Conservation (phyloP, 1,140 invertebrate genomes). For the Battus philenor region DNA sequence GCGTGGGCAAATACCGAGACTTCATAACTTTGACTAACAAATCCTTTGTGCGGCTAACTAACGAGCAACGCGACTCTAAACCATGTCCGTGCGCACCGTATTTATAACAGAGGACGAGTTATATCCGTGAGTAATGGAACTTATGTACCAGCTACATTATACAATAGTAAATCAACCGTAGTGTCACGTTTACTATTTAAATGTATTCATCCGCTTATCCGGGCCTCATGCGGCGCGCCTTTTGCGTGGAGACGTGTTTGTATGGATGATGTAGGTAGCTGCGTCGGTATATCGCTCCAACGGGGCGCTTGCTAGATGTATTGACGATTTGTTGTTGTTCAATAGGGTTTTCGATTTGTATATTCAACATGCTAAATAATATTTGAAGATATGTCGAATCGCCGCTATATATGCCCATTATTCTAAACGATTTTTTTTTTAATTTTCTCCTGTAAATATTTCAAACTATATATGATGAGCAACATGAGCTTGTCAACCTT, state of each 20-base stretch:
- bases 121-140: conserved; percentile 61
- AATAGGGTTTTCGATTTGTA: too few relatives aligned
- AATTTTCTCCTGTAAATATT: too few relatives aligned
- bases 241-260: conserved; percentile 49
- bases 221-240: conserved; percentile 60
- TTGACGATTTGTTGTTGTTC: background rate
- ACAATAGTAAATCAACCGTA: conserved; percentile 60
- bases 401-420: too few relatives aligned
- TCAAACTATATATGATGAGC: too few relatives aligned
- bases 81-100: conserved; percentile 53
- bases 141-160: conserved; percentile 65
- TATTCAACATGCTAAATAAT: too few relatives aligned
- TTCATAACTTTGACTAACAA: conserved; percentile 70
- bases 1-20: conserved; percentile 50
- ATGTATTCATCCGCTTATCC: conserved; percentile 70
- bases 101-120: conserved; percentile 63
- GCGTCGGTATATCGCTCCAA: conserved; percentile 45
- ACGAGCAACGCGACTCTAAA: conserved; percentile 44
- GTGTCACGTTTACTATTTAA: conserved; percentile 71
- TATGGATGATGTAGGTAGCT: conserved; percentile 28
- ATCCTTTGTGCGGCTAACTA: conserved; percentile 60
- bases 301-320: conserved; percentile 15
- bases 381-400: too few relatives aligned
- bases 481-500: too few relatives aligned
- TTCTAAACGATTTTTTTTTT: too few relatives aligned